These are phyloP conservation scores for Leptura quadrifasciata DNA, from an alignment of 2,888 invertebrate species.

Conservation along the genomic window DNA sequence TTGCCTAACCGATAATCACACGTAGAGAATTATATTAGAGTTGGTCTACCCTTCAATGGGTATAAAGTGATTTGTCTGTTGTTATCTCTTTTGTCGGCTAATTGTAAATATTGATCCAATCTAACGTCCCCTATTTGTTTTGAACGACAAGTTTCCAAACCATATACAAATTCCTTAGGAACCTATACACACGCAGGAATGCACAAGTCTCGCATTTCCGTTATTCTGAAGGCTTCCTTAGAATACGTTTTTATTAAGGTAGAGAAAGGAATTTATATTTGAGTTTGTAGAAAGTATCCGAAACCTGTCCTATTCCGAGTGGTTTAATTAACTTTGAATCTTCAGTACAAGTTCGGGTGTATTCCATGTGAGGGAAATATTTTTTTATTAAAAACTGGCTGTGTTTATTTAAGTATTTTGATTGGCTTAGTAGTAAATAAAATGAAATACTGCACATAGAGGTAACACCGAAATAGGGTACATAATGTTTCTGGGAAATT, in stretches of 20 bases:
- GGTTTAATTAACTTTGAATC: not conserved
- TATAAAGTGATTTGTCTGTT: not conserved
- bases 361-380: too few species aligned
- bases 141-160: not conserved
- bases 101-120: not conserved
- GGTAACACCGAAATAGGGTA: too few species aligned
- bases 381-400: too few species aligned
- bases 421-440: too few species aligned
- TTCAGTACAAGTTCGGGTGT: not conserved
- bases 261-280: not conserved
- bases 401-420: too few species aligned
- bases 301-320: not conserved
- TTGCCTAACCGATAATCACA: too few species aligned
- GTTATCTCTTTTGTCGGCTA: not conserved
- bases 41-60: not conserved
- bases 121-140: not conserved
- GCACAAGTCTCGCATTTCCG: not conserved
- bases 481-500: too few species aligned
- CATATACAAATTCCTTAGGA: not conserved
- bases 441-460: too few species aligned
- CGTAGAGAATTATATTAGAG: too few species aligned
- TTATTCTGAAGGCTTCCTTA: not conserved
- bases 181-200: not conserved
- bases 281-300: not conserved
- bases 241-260: slow-evolving; percentile 4